These are phyloP conservation scores for Melanotaenia pygmaea DNA, from an alignment of 2,797 vertebrate genomes.

Conservation along the genomic window DNA sequence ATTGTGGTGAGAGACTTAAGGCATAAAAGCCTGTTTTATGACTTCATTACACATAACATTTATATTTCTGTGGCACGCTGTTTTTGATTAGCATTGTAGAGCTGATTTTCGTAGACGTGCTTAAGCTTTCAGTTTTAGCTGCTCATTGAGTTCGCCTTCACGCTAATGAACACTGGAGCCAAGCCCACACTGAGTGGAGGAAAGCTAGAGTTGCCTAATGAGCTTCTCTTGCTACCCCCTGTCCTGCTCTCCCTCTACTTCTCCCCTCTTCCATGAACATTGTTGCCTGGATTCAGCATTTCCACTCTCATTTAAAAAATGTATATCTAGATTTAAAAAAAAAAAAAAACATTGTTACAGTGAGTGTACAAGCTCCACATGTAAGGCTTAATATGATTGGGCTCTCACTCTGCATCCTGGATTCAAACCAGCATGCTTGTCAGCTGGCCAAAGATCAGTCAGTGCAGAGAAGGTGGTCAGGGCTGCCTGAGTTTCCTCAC, in stretches of 20 bases:
- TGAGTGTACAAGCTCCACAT: constrained; percentile 49
- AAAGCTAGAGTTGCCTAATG: constrained; percentile 77
- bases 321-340: constrained; percentile 35
- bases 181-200: constrained; percentile 72
- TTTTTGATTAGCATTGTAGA: constrained; percentile 79
- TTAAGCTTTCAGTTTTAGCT: constrained; percentile 69
- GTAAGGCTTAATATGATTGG: constrained; percentile 56
- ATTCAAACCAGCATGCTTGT: constrained; percentile 55
- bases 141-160: constrained; percentile 76
- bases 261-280: constrained; percentile 43
- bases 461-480: constrained; percentile 39
- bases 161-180: constrained; percentile 77
- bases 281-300: constrained; percentile 53
- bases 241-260: constrained; percentile 53
- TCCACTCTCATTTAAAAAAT: constrained; percentile 21
- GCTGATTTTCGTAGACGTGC: constrained; percentile 65
- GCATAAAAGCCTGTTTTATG: constrained; percentile 77
- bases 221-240: constrained; percentile 70
- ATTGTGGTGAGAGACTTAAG: constrained; percentile 66
- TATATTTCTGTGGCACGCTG: constrained; percentile 70
- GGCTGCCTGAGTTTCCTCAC: constrained; percentile 52
- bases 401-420: constrained; percentile 44
- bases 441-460: constrained; percentile 51
- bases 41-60: constrained; percentile 81
- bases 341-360: constrained; percentile 45